These are phyloP conservation scores for Anarrhichthys ocellatus DNA, from an alignment of 2,113 vertebrate species.

Conservation along the genomic window DNA sequence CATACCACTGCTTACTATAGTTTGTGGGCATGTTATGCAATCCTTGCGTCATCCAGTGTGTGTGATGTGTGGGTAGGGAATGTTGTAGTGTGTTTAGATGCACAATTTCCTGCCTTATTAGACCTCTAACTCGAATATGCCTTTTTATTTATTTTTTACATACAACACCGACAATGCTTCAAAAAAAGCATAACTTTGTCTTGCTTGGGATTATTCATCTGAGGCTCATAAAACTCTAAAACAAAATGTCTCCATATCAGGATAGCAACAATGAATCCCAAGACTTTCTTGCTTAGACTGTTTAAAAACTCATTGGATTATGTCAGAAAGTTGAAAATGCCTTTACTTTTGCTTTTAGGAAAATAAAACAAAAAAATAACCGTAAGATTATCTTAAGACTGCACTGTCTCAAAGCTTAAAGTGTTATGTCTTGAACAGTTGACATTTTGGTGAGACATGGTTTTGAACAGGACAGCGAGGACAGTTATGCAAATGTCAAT, in stretches of 20 bases:
- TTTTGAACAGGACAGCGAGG: neutral
- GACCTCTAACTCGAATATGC: neutral
- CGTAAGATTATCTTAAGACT: too few species aligned
- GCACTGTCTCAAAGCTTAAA: neutral
- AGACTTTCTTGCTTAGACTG: neutral
- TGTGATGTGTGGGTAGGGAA: conserved; percentile 7
- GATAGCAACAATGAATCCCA: neutral
- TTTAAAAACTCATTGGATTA: neutral
- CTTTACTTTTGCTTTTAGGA: neutral
- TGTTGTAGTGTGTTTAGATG: conserved; percentile 2
- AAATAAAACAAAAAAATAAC: neutral
- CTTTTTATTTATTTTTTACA: neutral
- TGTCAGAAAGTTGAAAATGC: neutral
- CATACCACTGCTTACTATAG: conserved; percentile 41
- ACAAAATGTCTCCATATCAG: neutral
- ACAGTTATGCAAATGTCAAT: neutral
- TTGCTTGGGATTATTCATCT: conserved; percentile 13
- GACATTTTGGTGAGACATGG: neutral
- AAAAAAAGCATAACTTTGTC: conserved; percentile 15
- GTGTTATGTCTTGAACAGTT: too few species aligned
- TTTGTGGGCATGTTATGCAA: conserved; percentile 52
- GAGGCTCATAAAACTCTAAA: conserved; percentile 20
- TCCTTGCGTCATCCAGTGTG: conserved; percentile 33
- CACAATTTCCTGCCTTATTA: conserved; percentile 27
- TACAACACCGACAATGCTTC: neutral